Base-by-base conservation (phyloP, 2,888 invertebrate species). In the Dasysyrphus tricinctus region DNA sequence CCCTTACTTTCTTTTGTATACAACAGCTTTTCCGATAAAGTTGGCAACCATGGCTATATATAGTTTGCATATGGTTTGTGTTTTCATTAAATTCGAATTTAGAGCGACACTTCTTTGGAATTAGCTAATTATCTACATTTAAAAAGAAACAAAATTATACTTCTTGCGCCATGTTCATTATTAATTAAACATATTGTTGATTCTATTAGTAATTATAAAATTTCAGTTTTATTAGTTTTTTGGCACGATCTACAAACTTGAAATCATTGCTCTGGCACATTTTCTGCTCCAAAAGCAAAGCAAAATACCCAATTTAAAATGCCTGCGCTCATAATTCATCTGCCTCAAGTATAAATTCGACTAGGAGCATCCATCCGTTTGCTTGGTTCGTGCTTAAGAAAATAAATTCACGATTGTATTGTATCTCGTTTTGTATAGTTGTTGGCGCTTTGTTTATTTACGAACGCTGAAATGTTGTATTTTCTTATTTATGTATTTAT, bases 391-490 rank as follows among this genome's bases (percentile, higher is more conserved):
- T 54, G 67, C 14, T 24, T 59, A 67, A 72, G 32, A 49, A 76
- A 80, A 77, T 51, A 77, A 65, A 70, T 74, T 56, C 67, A 63
- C 39, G 76, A 85, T 77, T 77, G 57, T 6, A 84, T 76, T 80
- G 84, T 73, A 49, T 51, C 19, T 37, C 37, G 39, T 19, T 32
- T 49, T 56, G 47, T 37, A 54, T 54, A 29, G 29, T 32, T 32
- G 19, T 19, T 67, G 80, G 80, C 63, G 77, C 77, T 72, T 47
- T 57, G 70, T 80, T 80, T 80, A 72, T 81, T 81, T 85, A 77
- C 56, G 67, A 73, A 73, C 37, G 67, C 14, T 72, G 70, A 56
- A 70, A 56, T 70, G 29, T 56, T 16, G 24, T 75, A 54, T 80
- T 73, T 80, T 61, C 42, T 49, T 67, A 67, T 67, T 67, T 67